phyloP scores from a whole-genome alignment of 2,888 invertebrate genomes.

The Diachrysia chrysitis region DNA sequence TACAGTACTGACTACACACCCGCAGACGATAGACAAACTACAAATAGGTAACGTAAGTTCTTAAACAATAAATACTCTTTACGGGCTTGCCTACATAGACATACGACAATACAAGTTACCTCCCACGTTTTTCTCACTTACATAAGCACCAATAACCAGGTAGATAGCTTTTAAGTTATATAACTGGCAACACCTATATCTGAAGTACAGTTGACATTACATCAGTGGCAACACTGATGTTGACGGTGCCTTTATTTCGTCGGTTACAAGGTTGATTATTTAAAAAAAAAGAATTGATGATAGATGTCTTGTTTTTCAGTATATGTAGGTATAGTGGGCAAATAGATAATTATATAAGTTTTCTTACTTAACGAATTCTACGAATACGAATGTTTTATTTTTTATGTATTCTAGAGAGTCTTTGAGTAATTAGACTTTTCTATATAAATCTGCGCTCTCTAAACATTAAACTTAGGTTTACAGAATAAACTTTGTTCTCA shows the following conservation, averaged over 20 bases:
- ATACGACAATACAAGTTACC: conserved; percentile 13
- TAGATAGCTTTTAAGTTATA: conserved; percentile 30
- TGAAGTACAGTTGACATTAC: not conserved
- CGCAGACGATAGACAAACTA: not conserved
- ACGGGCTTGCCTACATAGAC: not conserved
- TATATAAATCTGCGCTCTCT: too few species aligned
- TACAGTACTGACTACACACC: not conserved
- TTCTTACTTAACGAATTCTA: too few species aligned
- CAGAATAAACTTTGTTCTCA: too few species aligned
- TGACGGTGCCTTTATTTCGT: not conserved
- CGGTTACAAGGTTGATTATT: too few species aligned
- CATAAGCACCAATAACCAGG: conserved; percentile 33
- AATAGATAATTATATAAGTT: too few species aligned
- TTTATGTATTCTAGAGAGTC: too few species aligned
- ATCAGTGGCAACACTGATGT: not conserved
- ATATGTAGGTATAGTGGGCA: too few species aligned
- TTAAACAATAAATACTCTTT: conserved; percentile 2
- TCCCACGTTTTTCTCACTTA: conserved; percentile 47
- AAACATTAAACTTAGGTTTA: too few species aligned
- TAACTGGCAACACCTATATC: conserved; percentile 25
- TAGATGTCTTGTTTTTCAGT: too few species aligned
- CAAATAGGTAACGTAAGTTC: not conserved
- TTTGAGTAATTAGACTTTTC: too few species aligned
- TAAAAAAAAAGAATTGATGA: too few species aligned
- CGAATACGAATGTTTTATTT: too few species aligned